Evolutionary conservation across 2,888 invertebrate species (phyloP).

Genomic region (Sericinus montela): DNA sequence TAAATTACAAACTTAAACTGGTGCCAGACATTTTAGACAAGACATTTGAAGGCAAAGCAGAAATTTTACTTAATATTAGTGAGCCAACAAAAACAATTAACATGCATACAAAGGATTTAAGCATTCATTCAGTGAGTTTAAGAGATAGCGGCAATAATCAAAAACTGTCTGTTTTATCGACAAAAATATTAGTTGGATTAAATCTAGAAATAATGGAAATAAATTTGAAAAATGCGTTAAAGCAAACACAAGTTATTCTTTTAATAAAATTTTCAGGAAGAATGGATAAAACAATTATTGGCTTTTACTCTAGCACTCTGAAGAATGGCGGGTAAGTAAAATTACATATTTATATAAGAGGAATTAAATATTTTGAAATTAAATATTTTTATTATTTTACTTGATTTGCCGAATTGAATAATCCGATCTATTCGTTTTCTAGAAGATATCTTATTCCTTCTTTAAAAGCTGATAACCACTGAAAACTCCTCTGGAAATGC

Average conservation of each 20-base stretch:
- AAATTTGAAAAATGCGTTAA: slow-evolving; percentile 42
- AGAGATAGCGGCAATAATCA: slow-evolving; percentile 27
- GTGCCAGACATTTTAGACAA: slow-evolving; percentile 81
- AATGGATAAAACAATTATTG: slow-evolving; percentile 69
- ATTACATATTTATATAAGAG: not conserved
- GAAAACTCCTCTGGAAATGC: too few relatives aligned
- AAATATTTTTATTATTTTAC: too few relatives aligned
- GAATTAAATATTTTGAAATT: too few relatives aligned
- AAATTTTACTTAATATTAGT: slow-evolving; percentile 61
- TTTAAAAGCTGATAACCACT: too few relatives aligned
- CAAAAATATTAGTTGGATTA: not conserved
- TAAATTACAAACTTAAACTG: slow-evolving; percentile 83
- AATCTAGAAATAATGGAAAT: slow-evolving; percentile 50
- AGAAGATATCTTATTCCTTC: too few relatives aligned
- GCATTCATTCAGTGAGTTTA: slow-evolving; percentile 49
- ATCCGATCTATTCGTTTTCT: too few relatives aligned
- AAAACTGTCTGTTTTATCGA: not conserved
- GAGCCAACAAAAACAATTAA: slow-evolving; percentile 66
- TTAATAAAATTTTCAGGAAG: slow-evolving; percentile 71
- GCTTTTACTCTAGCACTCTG: slow-evolving; percentile 78
- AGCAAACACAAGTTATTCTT: slow-evolving; percentile 49
- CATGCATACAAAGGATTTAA: slow-evolving; percentile 81
- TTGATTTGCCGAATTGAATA: too few relatives aligned
- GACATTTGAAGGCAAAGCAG: slow-evolving; percentile 78
- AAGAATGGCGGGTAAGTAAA: slow-evolving; percentile 63